These are phyloP conservation scores for Eupithecia inturbata DNA, from an alignment of 2,888 invertebrate genomes.

Conservation along the genomic window DNA sequence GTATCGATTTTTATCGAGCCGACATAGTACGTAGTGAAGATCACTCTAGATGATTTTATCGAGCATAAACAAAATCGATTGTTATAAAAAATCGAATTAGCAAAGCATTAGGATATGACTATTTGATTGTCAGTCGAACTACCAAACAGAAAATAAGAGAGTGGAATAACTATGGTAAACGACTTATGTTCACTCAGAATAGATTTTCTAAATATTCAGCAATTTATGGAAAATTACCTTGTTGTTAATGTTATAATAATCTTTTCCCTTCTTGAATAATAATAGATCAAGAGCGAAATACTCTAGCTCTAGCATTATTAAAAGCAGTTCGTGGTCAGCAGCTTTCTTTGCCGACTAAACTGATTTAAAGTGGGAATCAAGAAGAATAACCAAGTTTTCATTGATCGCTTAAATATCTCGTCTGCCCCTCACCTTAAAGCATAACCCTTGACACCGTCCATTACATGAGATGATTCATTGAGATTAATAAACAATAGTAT, in stretches of 20 bases:
- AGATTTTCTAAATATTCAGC: too few species aligned
- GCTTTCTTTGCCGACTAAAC: not conserved
- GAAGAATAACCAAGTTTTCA: not conserved
- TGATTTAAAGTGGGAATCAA: not conserved
- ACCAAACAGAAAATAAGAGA: too few species aligned
- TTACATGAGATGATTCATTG: conserved; percentile 24
- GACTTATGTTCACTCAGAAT: too few species aligned
- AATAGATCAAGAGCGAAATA: not conserved
- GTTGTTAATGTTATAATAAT: not conserved
- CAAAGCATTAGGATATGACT: too few species aligned
- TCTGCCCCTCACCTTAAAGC: conserved; percentile 1
- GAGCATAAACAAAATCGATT: too few species aligned
- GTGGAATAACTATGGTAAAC: too few species aligned
- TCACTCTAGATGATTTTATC: too few species aligned
- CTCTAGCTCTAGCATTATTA: not conserved
- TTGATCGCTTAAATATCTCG: not conserved
- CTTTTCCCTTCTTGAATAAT: not conserved
- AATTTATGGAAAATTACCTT: not conserved
- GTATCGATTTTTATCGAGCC: too few species aligned
- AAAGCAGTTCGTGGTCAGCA: not conserved
- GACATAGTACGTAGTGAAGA: too few species aligned
- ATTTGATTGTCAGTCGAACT: too few species aligned
- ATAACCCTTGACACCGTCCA: conserved; percentile 18
- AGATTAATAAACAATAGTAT: conserved; percentile 43
- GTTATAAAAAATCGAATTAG: too few species aligned